Evolutionary conservation across 1,140 invertebrate genomes (phyloP), one percentile per base, ranked within the genome.

Genomic region (Neuroterus valhalla): DNA sequence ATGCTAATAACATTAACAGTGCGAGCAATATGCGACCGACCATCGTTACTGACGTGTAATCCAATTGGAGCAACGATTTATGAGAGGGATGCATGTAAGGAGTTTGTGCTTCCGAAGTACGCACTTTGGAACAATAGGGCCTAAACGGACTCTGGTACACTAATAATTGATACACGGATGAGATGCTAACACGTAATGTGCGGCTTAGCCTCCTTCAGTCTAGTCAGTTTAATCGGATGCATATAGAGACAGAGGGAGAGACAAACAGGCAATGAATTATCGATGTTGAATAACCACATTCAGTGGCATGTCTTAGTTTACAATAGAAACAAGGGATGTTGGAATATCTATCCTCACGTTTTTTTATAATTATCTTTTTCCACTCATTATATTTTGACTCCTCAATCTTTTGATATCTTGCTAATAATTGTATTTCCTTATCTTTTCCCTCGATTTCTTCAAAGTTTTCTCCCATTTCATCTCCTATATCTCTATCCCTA

Each of bases 101-200:
- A 62, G 55, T 23, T 62, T 62, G 55, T 38, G 55, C 26, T 62
- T 62, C 55, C 55, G 14, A 62, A 62, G 55, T 62, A 14, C 23
- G 23, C 23, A 62, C 52, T 62, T 26, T 15, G 52, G 55, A 12
- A 62, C 26, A 62, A 62, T 62, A 26, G 55, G 31, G 31, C 23
- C 55, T 15, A 62, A 62, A 62, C 55, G 55, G 55, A 62, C 55
- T 14, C 31, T 5, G 52, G 52, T 14, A 62, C 21, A 31, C 55
- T 62, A 10, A 23, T 62, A 10, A 23, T 31, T 62, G 14, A 23
- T 62, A 31, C 23, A 38, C 26, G 31, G 23, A 62, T 31, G 55
- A 62, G 55, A 31, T 31, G 26, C 55, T 31, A 31, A 38, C 55
- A 62, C 21, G 50, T 55, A 23, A 55, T 55, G 21, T 55, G 50